A percentile compares a stretch with the other conserved stretches of the same genome.
Evolutionary conservation across 2,797 vertebrate species (phyloP).

Genomic region (Chelidonichthys spinosus): DNA sequence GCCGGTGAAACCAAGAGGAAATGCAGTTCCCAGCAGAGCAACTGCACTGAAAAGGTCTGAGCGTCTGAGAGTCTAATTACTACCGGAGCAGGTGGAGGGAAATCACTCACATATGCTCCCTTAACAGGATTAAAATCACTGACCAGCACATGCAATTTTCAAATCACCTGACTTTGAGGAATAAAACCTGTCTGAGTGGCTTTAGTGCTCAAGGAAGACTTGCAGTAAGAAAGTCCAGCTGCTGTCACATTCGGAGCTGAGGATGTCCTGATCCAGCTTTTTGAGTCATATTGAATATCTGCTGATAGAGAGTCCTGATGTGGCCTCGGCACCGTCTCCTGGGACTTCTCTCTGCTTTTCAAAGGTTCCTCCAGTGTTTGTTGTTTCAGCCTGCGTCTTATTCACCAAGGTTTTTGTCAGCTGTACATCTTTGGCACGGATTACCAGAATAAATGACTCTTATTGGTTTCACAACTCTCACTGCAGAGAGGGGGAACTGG

Average conservation of each 20-base stretch:
- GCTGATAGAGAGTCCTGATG: not conserved
- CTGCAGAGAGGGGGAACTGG: too few species aligned
- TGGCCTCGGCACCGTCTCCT: too few species aligned
- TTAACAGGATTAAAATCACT: slow-evolving; percentile 4
- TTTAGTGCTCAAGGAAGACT: not conserved
- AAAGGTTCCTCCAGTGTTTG: not conserved
- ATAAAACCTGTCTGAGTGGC: not conserved
- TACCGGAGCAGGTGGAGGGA: not conserved
- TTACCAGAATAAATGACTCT: not conserved
- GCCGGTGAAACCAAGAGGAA: slow-evolving; percentile 38
- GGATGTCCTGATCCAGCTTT: not conserved
- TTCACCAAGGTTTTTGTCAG: not conserved
- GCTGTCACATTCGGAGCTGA: not conserved
- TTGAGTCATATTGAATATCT: not conserved
- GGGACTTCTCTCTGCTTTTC: too few species aligned
- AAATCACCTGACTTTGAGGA: not conserved
- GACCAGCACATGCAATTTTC: not conserved
- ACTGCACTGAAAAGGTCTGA: not conserved
- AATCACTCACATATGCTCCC: not conserved
- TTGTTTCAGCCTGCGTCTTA: not conserved
- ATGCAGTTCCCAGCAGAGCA: not conserved
- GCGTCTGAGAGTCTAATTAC: slow-evolving; percentile 3
- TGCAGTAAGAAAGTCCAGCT: not conserved
- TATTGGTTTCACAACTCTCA: not conserved
- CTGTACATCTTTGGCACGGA: not conserved